Conservation (phyloP, 1,140 invertebrate species). For the Drosophila nikananu region DNA sequence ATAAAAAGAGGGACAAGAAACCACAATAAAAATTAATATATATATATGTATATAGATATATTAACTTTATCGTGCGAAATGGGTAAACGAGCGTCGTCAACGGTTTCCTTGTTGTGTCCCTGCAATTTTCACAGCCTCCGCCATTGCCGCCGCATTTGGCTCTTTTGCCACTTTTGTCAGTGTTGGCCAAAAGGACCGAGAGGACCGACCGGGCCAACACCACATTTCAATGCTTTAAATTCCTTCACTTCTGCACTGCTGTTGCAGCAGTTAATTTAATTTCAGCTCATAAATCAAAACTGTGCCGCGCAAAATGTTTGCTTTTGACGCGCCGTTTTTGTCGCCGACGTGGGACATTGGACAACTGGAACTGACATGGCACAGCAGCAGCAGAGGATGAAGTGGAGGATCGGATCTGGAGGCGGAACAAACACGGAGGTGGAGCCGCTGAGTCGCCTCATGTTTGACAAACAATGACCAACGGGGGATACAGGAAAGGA, state of each 20-base stretch:
- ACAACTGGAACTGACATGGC: constrained; percentile 46
- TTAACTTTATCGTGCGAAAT: constrained; percentile 68
- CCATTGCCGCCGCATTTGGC: not conserved
- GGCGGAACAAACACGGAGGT: constrained; percentile 27
- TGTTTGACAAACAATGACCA: constrained; percentile 73
- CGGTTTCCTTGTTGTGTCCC: constrained; percentile 63
- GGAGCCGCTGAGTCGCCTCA: constrained; percentile 53
- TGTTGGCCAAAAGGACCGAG: constrained; percentile 44
- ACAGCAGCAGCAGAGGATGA: constrained; percentile 7
- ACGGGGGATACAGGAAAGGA: not conserved
- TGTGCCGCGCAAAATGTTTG: constrained; percentile 83
- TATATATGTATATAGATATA: constrained; percentile 47
- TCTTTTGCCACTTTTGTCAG: constrained; percentile 45
- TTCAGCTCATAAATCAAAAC: constrained; percentile 85
- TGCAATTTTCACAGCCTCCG: constrained; percentile 56
- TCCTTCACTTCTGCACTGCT: constrained; percentile 54
- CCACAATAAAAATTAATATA: constrained; percentile 42
- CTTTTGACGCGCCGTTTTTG: constrained; percentile 81
- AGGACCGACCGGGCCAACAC: constrained; percentile 48
- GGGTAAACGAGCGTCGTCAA: constrained; percentile 49
- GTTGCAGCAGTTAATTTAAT: constrained; percentile 79
- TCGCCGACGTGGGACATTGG: constrained; percentile 49
- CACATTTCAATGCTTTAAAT: constrained; percentile 77
- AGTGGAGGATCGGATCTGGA: constrained; percentile 32
- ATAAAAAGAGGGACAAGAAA: constrained; percentile 6